Evolutionary conservation across 2,797 vertebrate species (phyloP).

Genomic region (Paguma larvata): DNA sequence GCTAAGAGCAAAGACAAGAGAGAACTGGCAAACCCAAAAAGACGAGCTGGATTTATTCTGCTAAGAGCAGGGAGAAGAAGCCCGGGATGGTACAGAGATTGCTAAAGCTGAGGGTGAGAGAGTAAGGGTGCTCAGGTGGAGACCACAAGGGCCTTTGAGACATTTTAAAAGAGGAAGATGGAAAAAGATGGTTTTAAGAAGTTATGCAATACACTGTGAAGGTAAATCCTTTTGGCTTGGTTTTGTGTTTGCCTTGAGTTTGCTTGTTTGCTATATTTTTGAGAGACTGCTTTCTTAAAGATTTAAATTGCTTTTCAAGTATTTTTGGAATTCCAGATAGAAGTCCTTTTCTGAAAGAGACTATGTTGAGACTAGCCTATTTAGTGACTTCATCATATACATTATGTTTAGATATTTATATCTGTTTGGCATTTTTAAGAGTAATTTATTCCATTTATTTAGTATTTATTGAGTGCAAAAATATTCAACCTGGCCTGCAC

Average conservation of each 20-base stretch:
- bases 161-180: not conserved
- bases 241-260: not conserved
- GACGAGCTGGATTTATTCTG: not conserved
- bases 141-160: not conserved
- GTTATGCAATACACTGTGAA: not conserved
- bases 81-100: not conserved
- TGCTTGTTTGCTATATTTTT: constrained; percentile 28
- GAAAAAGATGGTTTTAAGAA: not conserved
- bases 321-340: constrained; percentile 50
- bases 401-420: constrained; percentile 35
- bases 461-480: constrained; percentile 57
- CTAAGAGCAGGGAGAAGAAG: not conserved
- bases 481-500: constrained; percentile 31
- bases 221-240: not conserved
- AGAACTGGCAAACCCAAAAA: not conserved
- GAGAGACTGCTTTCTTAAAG: constrained; percentile 1
- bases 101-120: no score
- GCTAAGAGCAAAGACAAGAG: not conserved
- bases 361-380: not conserved
- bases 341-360: not conserved
- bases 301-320: constrained; percentile 20
- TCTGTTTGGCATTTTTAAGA: constrained; percentile 51
- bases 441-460: constrained; percentile 43
- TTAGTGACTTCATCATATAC: not conserved
- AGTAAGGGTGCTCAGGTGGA: not conserved